These are phyloP conservation scores for Selene dorsalis DNA, from an alignment of 2,797 vertebrate species.

Conservation along the genomic window DNA sequence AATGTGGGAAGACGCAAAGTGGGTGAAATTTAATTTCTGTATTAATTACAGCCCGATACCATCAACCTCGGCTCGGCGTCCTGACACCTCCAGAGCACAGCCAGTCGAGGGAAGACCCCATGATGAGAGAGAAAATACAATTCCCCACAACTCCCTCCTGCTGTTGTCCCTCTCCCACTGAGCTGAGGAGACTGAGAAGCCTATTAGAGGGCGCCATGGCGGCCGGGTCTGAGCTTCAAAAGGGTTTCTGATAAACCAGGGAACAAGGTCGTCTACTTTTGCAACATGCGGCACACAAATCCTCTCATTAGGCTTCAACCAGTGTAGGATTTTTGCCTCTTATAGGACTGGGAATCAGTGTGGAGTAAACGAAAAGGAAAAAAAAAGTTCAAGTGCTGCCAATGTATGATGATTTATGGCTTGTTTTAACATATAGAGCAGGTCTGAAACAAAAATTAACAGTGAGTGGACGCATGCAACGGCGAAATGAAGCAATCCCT, in stretches of 20 bases:
- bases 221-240: slow-evolving; percentile 39
- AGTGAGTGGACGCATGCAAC: slow-evolving; percentile 17
- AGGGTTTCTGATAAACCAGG: slow-evolving; percentile 51
- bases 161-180: slow-evolving; percentile 69
- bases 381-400: no score
- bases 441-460: slow-evolving; percentile 30
- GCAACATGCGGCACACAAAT: slow-evolving; percentile 7
- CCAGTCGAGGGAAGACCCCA: slow-evolving; percentile 73
- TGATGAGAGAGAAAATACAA: slow-evolving; percentile 80
- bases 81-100: slow-evolving; percentile 70
- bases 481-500: slow-evolving; percentile 68
- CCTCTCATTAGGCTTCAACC: slow-evolving; percentile 3
- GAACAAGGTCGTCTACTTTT: slow-evolving; percentile 37
- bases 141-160: slow-evolving; percentile 70
- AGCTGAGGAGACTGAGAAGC: slow-evolving; percentile 57
- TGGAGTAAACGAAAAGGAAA: neutral
- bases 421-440: slow-evolving; percentile 7
- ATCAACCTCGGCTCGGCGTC: slow-evolving; percentile 72
- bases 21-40: slow-evolving; percentile 80
- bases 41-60: slow-evolving; percentile 82
- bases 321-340: slow-evolving; percentile 15
- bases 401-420: neutral
- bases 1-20: slow-evolving; percentile 74
- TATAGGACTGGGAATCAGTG: neutral
- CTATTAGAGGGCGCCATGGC: slow-evolving; percentile 59